phyloP scores from a whole-genome alignment of 1,140 invertebrate species.

The Hestina assimilis region DNA sequence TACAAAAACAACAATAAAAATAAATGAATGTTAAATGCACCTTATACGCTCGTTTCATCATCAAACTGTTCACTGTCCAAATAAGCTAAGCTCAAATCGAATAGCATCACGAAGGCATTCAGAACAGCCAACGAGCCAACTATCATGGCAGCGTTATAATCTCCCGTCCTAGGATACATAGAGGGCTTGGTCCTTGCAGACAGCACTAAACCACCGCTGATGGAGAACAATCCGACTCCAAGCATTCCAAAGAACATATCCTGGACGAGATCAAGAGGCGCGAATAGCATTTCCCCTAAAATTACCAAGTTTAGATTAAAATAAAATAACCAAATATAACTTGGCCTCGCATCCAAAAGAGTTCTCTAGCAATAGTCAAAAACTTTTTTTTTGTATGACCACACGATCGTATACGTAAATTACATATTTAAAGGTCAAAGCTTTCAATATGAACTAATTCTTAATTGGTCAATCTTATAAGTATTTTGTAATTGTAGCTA shows the following conservation, averaged over 20 bases:
- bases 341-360: no score
- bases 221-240: slow-evolving; percentile 47
- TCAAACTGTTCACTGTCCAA: slow-evolving; percentile 67
- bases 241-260: slow-evolving; percentile 67
- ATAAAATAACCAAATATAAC: not conserved
- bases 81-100: slow-evolving; percentile 64
- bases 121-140: slow-evolving; percentile 44
- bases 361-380: no score
- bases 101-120: slow-evolving; percentile 57
- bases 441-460: no score
- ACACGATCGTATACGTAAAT: no score
- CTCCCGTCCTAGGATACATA: slow-evolving; percentile 48
- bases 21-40: slow-evolving; percentile 17
- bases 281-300: slow-evolving; percentile 67
- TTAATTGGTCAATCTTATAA: no score
- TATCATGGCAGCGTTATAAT: slow-evolving; percentile 40
- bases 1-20: no score
- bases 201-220: slow-evolving; percentile 52
- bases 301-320: slow-evolving; percentile 3
- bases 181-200: slow-evolving; percentile 36
- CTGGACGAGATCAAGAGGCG: slow-evolving; percentile 65
- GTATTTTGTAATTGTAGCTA: no score
- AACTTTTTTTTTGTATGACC: no score
- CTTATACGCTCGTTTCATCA: slow-evolving; percentile 57
- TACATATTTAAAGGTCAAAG: no score